Conservation (phyloP, 1,140 invertebrate species). For the Drosophila kepulauana region DNA sequence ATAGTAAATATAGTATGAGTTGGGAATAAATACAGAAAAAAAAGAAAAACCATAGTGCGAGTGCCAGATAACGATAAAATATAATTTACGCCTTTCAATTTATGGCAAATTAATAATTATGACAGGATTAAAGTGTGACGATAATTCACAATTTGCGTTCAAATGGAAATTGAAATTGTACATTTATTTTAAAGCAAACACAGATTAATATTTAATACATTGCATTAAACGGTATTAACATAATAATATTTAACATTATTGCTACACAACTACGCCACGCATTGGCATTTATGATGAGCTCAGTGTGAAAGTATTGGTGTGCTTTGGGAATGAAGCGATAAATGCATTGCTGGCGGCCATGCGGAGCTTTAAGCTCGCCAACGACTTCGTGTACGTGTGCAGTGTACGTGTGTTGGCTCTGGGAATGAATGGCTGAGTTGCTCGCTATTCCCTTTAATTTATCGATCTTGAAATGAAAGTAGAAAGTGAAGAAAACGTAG, state of each 20-base stretch:
- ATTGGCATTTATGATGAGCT: background rate
- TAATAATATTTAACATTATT: slow-evolving; percentile 32
- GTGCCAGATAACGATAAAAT: slow-evolving; percentile 18
- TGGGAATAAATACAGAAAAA: background rate
- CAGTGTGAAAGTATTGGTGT: background rate
- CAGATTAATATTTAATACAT: slow-evolving; percentile 10
- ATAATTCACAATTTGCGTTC: slow-evolving; percentile 18
- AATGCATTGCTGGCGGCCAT: background rate
- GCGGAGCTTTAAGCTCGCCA: background rate
- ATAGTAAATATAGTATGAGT: background rate
- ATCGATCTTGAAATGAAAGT: background rate
- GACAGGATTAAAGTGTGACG: slow-evolving; percentile 20
- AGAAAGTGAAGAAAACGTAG: background rate
- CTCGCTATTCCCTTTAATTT: background rate
- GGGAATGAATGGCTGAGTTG: too few species aligned
- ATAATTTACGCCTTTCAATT: slow-evolving; percentile 28
- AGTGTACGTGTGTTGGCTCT: background rate
- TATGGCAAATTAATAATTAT: slow-evolving; percentile 31
- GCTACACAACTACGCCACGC: background rate
- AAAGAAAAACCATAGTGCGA: background rate
- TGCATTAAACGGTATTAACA: slow-evolving; percentile 19
- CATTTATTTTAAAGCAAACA: slow-evolving; percentile 14
- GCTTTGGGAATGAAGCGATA: background rate
- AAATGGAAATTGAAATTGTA: slow-evolving; percentile 8
- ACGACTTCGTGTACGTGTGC: background rate